A percentile compares a stretch with the other conserved stretches of the same genome.
Conservation (phyloP, 2,797 vertebrate genomes). For the Lutjanus campechanus region DNA sequence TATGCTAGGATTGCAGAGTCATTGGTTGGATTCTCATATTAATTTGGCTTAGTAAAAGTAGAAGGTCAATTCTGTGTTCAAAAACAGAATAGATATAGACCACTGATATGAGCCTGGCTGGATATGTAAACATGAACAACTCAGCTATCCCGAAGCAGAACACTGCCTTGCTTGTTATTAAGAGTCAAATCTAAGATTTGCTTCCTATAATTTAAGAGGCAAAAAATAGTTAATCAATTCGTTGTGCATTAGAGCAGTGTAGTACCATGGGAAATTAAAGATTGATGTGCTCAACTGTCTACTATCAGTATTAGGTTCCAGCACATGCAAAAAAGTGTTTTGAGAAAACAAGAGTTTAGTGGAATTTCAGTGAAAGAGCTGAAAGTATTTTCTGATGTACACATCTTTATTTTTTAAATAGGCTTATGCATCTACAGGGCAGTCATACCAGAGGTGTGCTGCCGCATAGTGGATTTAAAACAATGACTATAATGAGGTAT, state of each 20-base stretch:
- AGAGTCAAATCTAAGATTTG: neutral
- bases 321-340: slow-evolving; percentile 1
- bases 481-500: neutral
- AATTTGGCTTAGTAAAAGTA: neutral
- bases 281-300: neutral
- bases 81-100: neutral
- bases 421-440: neutral
- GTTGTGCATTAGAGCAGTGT: neutral
- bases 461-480: neutral
- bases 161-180: neutral
- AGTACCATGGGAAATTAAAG: slow-evolving; percentile 1
- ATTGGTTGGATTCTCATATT: slow-evolving; percentile 12
- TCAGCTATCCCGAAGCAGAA: neutral
- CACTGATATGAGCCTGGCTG: neutral
- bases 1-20: slow-evolving; percentile 27
- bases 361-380: neutral
- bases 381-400: neutral
- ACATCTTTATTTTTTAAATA: neutral
- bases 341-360: slow-evolving; percentile 7
- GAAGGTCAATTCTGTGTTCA: neutral
- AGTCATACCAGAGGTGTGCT: neutral
- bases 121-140: neutral
- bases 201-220: neutral
- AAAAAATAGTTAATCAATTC: neutral
- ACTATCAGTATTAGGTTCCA: neutral